These are phyloP conservation scores for Adrianichthys oophorus DNA, from an alignment of 2,797 vertebrate species.

Conservation along the genomic window DNA sequence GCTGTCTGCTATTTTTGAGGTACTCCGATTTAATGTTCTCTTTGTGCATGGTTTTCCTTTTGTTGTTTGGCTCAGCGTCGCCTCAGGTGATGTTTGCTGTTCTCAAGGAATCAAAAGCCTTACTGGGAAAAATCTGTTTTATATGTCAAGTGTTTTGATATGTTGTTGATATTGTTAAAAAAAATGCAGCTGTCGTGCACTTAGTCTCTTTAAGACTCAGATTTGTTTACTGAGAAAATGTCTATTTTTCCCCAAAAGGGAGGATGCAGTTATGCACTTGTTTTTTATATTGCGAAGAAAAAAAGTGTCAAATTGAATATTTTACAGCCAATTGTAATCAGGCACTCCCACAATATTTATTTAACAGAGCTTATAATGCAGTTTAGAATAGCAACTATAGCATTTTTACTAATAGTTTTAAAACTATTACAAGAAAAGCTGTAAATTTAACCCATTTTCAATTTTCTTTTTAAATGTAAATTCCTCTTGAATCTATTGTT, in stretches of 20 bases:
- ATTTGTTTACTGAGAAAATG: conserved; percentile 49
- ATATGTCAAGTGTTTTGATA: conserved; percentile 68
- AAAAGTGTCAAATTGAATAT: conserved; percentile 33
- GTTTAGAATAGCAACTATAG: conserved; percentile 43
- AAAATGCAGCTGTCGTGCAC: conserved; percentile 69
- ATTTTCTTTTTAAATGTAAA: conserved; percentile 42
- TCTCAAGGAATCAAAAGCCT: conserved; percentile 60
- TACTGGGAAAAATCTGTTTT: conserved; percentile 59
- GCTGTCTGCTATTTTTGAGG: conserved; percentile 26
- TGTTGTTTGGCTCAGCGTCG: conserved; percentile 16
- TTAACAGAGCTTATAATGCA: conserved; percentile 39
- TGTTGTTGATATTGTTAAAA: conserved; percentile 61
- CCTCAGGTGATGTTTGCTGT: conserved; percentile 17
- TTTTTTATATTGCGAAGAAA: conserved; percentile 67
- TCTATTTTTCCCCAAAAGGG: conserved; percentile 62
- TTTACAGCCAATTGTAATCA: conserved; percentile 31
- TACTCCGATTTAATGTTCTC: conserved; percentile 38
- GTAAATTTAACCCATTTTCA: conserved; percentile 17
- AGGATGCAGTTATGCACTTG: conserved; percentile 69
- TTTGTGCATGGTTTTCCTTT: conserved; percentile 44
- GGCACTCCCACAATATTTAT: conserved; percentile 51
- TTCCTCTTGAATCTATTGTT: conserved; percentile 34
- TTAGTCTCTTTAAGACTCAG: conserved; percentile 50
- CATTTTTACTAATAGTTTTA: conserved; percentile 47
- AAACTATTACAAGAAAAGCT: conserved; percentile 22